Base-by-base conservation (phyloP, 2,888 invertebrate species). In the Merodon equestris region DNA sequence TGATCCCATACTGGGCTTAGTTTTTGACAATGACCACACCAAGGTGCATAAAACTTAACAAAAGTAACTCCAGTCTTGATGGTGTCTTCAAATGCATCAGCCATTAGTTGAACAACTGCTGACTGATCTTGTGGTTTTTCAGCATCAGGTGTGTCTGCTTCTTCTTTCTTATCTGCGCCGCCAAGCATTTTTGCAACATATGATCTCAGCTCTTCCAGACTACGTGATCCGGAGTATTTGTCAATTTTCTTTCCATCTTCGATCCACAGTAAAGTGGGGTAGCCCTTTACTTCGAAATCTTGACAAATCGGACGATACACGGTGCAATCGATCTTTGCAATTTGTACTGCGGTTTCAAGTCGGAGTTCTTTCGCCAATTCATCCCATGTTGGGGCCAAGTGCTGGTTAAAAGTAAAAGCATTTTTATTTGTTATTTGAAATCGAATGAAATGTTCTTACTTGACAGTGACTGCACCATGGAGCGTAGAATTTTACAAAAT, bases 401-500 rank as follows among this genome's bases (percentile, higher is more conserved):
- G 92, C 92, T 96, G 10, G 3, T 88, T 82, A 68, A 7, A 34
- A 10, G 3, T 3, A n/a, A 40, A 40, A 7, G 40, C 4, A 42
- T 53, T n/a, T 14, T 47, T 27, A 14, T 38, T 15, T 10, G 9
- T 0, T 40, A 40, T n/a, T n/a, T 40, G n/a, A 40, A 9, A n/a
- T 5, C 5, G 9, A 10, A 40, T 40, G 3, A 40, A 0, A 0
- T 14, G 1, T 17, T 0, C 10, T 84, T 89, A 94, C 94, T 91
- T 94, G 95, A 84, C 96, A 97, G 84, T 95, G 94, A 67, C 94
- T 92, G 88, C 97, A 97, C 97, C 97, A 97, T 0, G 97, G 96
- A 0, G 95, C 95, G 89, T 94, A 97, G 88, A 97, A 97, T 90
- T 97, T 96, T 3, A 97, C 91, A 86, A 97, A 97, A 87, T 96